Percentiles rank a stretch among this genome's conserved stretches.
Evolutionary conservation across 1,140 invertebrate genomes (phyloP).

Genomic region (Tetragonula clypearis): DNA sequence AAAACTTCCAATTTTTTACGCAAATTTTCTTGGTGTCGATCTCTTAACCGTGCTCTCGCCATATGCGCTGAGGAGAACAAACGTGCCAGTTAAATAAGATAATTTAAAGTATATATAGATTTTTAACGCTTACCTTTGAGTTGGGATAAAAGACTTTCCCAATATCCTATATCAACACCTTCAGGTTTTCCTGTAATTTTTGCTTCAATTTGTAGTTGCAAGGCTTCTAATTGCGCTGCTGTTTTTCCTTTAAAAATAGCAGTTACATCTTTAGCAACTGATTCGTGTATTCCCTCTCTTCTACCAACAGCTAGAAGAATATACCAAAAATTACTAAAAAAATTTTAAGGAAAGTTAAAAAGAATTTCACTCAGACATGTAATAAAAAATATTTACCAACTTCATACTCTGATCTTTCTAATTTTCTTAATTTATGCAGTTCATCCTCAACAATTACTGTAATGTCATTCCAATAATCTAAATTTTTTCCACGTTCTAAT

Average conservation of each 20-base stretch:
- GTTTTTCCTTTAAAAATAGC: constrained; percentile 97
- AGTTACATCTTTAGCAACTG: constrained; percentile 95
- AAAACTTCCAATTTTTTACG: constrained; percentile 93
- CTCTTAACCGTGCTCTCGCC: constrained; percentile 94
- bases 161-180: constrained; percentile 98
- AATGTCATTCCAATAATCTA: constrained; percentile 98
- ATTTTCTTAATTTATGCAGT: constrained; percentile 91
- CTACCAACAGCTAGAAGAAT: constrained; percentile 84
- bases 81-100: constrained; percentile 7
- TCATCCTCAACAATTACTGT: constrained; percentile 98
- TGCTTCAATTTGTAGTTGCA: constrained; percentile 93
- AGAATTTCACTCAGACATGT: neutral
- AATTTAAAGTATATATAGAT: constrained; percentile 26
- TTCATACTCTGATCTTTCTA: constrained; percentile 86
- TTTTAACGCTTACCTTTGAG: constrained; percentile 86
- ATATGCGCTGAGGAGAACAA: constrained; percentile 88
- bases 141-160: constrained; percentile 96
- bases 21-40: constrained; percentile 96
- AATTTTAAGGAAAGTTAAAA: neutral
- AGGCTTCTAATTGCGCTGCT: constrained; percentile 90
- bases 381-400: constrained; percentile 74
- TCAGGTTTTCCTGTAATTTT: constrained; percentile 93
- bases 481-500: constrained; percentile 92
- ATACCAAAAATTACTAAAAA: neutral
- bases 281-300: constrained; percentile 96